phyloP scores from a whole-genome alignment of 2,888 invertebrate genomes.

The Gisinianus flammeolus region DNA sequence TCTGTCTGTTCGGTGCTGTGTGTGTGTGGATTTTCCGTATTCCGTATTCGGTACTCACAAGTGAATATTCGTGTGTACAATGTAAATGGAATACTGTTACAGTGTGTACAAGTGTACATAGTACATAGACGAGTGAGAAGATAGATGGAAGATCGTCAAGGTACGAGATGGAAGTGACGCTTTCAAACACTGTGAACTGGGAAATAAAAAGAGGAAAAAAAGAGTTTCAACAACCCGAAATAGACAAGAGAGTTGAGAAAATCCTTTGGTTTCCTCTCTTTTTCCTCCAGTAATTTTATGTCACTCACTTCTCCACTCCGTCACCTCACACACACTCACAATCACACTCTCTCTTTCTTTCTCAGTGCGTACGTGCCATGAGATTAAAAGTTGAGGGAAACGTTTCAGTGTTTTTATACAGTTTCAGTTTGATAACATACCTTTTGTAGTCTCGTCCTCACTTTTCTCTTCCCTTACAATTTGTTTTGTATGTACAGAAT shows the following conservation, averaged over 20 bases:
- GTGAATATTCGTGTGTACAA: no score
- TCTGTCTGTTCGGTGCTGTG: no score
- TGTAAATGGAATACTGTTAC: no score
- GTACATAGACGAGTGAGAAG: neutral
- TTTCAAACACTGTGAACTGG: neutral
- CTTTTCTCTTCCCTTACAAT: neutral
- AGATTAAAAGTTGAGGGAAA: no score
- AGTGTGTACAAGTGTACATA: neutral
- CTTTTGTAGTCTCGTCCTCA: neutral
- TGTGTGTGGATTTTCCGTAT: no score
- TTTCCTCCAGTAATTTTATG: slow-evolving; percentile 28
- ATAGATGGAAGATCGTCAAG: neutral
- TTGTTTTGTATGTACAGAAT: no score
- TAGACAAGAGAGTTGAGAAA: slow-evolving; percentile 17
- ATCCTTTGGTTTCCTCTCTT: neutral
- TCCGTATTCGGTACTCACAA: no score
- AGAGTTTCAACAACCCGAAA: slow-evolving; percentile 23
- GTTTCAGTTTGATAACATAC: neutral
- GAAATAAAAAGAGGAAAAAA: neutral
- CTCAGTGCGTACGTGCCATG: no score
- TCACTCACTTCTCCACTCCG: slow-evolving; percentile 19
- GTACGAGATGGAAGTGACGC: neutral
- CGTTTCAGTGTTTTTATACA: no score
- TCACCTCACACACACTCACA: neutral
- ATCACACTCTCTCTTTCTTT: neutral